phyloP scores from a whole-genome alignment of 1,140 invertebrate genomes.

The Drosophila bifasciata region DNA sequence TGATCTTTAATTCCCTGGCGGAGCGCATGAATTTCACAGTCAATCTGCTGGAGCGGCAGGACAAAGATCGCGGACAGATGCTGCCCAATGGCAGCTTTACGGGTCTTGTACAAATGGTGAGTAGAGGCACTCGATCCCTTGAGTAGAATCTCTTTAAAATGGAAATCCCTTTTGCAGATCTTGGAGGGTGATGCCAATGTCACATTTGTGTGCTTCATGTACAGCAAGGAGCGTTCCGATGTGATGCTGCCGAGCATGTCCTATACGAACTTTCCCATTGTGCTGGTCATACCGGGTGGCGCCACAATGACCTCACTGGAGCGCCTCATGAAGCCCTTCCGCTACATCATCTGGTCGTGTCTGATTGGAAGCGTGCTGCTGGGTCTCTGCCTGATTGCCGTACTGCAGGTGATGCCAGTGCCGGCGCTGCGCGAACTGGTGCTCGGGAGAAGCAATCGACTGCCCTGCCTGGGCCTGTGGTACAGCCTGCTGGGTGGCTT shows the following conservation, averaged over 20 bases:
- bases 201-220: constrained; percentile 67
- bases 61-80: constrained; percentile 54
- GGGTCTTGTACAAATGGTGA: constrained; percentile 67
- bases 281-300: constrained; percentile 59
- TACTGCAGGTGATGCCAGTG: constrained; percentile 16
- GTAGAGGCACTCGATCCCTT: neutral
- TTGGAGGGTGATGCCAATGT: constrained; percentile 62
- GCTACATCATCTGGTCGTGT: constrained; percentile 65
- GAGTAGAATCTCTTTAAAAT: neutral
- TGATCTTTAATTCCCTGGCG: constrained; percentile 49
- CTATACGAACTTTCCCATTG: constrained; percentile 65
- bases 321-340: constrained; percentile 60
- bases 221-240: constrained; percentile 51
- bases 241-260: constrained; percentile 60
- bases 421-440: constrained; percentile 41
- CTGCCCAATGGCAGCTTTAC: constrained; percentile 65
- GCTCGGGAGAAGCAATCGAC: constrained; percentile 52
- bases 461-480: constrained; percentile 61
- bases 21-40: constrained; percentile 71
- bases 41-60: constrained; percentile 25
- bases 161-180: constrained; percentile 38
- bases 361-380: constrained; percentile 35
- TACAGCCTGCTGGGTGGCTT: constrained; percentile 48
- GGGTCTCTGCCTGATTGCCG: constrained; percentile 43
- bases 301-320: constrained; percentile 52